Base-by-base conservation (phyloP, 2,888 invertebrate species). In the Arrhopalites spinosus region DNA sequence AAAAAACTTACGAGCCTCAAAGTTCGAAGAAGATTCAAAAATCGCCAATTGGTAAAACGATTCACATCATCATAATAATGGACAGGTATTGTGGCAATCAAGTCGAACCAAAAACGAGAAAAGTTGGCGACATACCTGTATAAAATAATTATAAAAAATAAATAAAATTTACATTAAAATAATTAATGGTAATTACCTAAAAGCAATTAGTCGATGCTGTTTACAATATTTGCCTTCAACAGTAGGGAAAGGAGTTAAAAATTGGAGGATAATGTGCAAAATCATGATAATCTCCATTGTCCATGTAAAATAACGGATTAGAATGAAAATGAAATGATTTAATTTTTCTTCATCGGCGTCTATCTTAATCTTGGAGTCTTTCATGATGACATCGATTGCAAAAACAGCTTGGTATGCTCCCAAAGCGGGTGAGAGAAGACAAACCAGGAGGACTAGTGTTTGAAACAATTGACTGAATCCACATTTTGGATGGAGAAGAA, bases 401-500 rank as follows among this genome's bases (percentile, higher is more conserved):
- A 81, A 81, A 61, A 66, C 71, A 1, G 79, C 61, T 68, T 81
- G 75, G 71, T 81, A 82, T 1, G 67, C 61, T 1, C 79, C 80
- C 5, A 82, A 30, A 0, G 78, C 80, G 0, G 82, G 78, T 1
- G 78, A 80, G 2, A 82, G 1, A 23, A 69, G 30, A 43, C 73
- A 69, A 8, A 29, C 20, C 56, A 73, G 64, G 5, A 74, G 47
- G 7, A 79, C 69, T 1, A 77, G 1, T 0, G 36, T 27, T 8
- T 61, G 1, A n/a, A 80, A 78, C 13, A 30, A 30, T 15, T 36
- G 67, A 56, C 77, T 73, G 20, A 79, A 53, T 0, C 61, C 27
- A 53, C 81, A 79, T 30, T 81, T 80, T 13, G 81, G 80, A 73
- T 82, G 82, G 45, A 81, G 56, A 2, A 81, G 75, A 30, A 75